Evolutionary conservation across 23 tunicate species (phyloP), one percentile per base, ranked within the genome.

Genomic region (Botrylloides violaceus): DNA sequence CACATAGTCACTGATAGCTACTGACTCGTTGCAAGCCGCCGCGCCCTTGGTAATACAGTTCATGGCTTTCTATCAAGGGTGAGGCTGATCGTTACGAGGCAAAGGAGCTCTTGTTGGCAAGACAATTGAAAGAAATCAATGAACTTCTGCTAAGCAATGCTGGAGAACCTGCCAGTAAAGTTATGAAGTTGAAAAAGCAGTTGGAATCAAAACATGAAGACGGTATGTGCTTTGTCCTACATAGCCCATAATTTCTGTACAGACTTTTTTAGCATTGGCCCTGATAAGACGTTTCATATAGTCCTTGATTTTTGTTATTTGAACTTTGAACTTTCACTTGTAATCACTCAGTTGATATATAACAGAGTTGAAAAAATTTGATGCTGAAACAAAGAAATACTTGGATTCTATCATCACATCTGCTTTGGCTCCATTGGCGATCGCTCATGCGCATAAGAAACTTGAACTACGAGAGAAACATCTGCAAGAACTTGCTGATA

Each of bases 91-190:
- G 95, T 21, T 80, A 75, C 35, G 62, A 34, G 30, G 25, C 63
- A 25, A 72, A 77, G 22, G 82, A 87, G 9, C 72, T 75, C 23
- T 26, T 87, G 75, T 43, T 62, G 49, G 39, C 75, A 58, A 75
- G 58, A 34, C 86, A 87, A 18, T 79, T 73, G 4, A 84, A 87
- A 37, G 82, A 87, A 62, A 38, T 87, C 61, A 66, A 68, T 32
- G 85, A 87, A 76, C 29, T 80, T 20, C 36, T 87, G 78, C 75
- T 87, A 36, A 76, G 60, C 49, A 80, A 81, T 49, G 95, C 95
- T 29, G 95, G 95, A 0, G 95, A 87, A 34, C 82, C 95, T 4
- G 95, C 95, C 33, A 76, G 61, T 49, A 87, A 80, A 80, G 79
- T 87, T 6, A 70, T 80, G 70, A 87, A 87, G 66, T 50, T 70